Evolutionary conservation across 2,888 invertebrate species (phyloP), one percentile per base, ranked within the genome.

Genomic region (Cactoblastis cactorum): DNA sequence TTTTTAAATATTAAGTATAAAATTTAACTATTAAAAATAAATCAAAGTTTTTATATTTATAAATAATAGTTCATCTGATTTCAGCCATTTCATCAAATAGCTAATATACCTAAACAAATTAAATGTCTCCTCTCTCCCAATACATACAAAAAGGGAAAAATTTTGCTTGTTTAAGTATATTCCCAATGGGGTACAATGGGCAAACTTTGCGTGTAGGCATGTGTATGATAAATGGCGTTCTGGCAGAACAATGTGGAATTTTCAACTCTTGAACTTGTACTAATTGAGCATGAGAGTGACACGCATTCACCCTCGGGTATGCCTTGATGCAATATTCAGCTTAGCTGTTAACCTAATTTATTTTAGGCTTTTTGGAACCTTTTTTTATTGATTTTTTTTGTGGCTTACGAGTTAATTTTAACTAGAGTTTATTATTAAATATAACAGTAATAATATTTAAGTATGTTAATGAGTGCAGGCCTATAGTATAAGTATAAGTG

Each of bases 281-380:
- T 74, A 77, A 79, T 77, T 77, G 74, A 68, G 72, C 74, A 74
- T 67, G 49, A 52, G 67, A 77, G 62, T 74, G 78, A 74, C 75
- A 69, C 56, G 55, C 59, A 57, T 56, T 55, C 58, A 59, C 51
- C 56, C 54, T 57, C 56, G 52, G 57, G 56, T 49, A 51, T 59
- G 55, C 46, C 45, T 53, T 58, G 57, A 61, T 67, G 59, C 58
- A 65, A 65, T 65, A 65, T 64, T 67, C 62, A 62, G 51, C 53
- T 54, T 55, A 59, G 55, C 62, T 57, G 56, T 61, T 59, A 59
- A 51, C 50, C 48, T 54, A 53, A 57, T 61, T 65, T 64, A 57
- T 62, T 22, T 22, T 61, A 58, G 57, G 45, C 50, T 52, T 59
- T 60, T 61, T 60, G 48, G 49, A 43, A 22, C 6, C 22, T 4